A percentile compares a stretch with the other conserved stretches of the same genome.
phyloP scores from a whole-genome alignment of 2,888 invertebrate species.

The Corythucha ciliata region DNA sequence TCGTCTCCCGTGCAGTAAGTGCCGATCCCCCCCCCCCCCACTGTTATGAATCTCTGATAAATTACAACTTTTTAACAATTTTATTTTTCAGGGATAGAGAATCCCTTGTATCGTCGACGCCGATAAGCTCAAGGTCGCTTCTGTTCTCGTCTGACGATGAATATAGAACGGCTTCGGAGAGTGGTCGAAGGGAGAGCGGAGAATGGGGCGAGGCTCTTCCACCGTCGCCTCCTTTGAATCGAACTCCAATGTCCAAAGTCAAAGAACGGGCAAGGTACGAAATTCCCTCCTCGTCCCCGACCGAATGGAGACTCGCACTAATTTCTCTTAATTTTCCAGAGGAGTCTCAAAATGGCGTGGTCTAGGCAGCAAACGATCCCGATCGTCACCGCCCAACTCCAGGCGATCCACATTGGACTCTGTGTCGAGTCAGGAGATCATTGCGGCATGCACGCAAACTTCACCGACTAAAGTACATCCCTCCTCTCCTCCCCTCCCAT shows the following conservation, averaged over 20 bases:
- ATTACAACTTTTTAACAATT: conserved; percentile 36
- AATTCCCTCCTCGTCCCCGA: no score
- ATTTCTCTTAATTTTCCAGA: conserved; percentile 29
- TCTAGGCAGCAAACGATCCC: conserved; percentile 46
- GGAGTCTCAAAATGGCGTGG: conserved; percentile 37
- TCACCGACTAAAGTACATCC: no score
- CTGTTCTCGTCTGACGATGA: conserved; percentile 79
- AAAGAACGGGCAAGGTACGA: conserved; percentile 52
- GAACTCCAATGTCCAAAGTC: conserved; percentile 53
- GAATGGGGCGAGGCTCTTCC: conserved; percentile 71
- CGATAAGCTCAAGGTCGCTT: conserved; percentile 55
- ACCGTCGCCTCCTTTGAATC: conserved; percentile 55
- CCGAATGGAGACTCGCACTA: no score
- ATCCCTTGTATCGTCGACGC: conserved; percentile 52
- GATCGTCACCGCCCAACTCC: conserved; percentile 52
- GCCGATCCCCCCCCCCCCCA: not conserved
- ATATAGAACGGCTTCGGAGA: conserved; percentile 77
- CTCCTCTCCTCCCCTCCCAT: not conserved
- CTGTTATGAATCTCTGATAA: not conserved
- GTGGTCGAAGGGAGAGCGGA: conserved; percentile 57
- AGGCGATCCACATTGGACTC: conserved; percentile 53
- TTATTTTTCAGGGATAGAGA: conserved; percentile 40
- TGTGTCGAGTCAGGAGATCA: conserved; percentile 40
- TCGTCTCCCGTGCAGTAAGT: conserved; percentile 32
- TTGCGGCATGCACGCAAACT: conserved; percentile 18